Evolutionary conservation across 1,140 invertebrate genomes (phyloP).

Genomic region (Sycophaga agraensis): DNA sequence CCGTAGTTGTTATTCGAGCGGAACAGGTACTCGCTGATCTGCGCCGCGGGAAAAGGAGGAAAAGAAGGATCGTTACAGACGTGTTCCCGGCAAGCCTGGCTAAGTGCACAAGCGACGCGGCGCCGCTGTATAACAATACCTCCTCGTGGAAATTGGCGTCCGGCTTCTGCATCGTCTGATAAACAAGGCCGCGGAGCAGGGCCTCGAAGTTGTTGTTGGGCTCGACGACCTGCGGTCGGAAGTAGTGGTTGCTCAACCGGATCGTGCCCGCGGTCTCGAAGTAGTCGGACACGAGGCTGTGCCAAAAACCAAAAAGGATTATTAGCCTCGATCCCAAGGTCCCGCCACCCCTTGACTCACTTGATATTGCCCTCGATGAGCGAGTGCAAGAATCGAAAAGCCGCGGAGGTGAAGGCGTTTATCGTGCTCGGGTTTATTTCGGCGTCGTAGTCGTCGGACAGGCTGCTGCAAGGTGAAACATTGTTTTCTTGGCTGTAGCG

Average conservation of each 20-base stretch:
- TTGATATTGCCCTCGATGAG: constrained; percentile 76
- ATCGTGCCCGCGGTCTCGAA: constrained; percentile 52
- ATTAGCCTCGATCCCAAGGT: background rate
- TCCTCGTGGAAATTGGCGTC: constrained; percentile 61
- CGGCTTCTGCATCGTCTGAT: constrained; percentile 58
- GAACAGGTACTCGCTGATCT: constrained; percentile 67
- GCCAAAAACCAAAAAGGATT: background rate
- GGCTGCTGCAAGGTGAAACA: constrained; percentile 66
- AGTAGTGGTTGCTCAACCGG: constrained; percentile 59
- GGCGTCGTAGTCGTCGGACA: constrained; percentile 83
- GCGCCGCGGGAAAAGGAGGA: constrained; percentile 7
- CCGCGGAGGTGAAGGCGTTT: constrained; percentile 83
- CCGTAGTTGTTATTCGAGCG: constrained; percentile 58
- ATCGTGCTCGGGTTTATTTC: constrained; percentile 76
- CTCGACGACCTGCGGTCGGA: constrained; percentile 59
- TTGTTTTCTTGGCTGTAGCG: constrained; percentile 71
- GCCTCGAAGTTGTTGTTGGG: constrained; percentile 54
- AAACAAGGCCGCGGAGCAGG: constrained; percentile 60
- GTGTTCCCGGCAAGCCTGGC: too few relatives aligned
- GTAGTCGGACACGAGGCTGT: constrained; percentile 41
- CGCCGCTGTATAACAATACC: constrained; percentile 43
- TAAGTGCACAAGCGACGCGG: too few relatives aligned
- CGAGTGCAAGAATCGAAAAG: constrained; percentile 85
- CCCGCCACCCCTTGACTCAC: constrained; percentile 57
- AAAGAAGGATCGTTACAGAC: too few relatives aligned